Percentiles rank a stretch among this genome's conserved stretches.
Evolutionary conservation across 2,888 invertebrate species (phyloP).

Genomic region (Amphipoea oculea): DNA sequence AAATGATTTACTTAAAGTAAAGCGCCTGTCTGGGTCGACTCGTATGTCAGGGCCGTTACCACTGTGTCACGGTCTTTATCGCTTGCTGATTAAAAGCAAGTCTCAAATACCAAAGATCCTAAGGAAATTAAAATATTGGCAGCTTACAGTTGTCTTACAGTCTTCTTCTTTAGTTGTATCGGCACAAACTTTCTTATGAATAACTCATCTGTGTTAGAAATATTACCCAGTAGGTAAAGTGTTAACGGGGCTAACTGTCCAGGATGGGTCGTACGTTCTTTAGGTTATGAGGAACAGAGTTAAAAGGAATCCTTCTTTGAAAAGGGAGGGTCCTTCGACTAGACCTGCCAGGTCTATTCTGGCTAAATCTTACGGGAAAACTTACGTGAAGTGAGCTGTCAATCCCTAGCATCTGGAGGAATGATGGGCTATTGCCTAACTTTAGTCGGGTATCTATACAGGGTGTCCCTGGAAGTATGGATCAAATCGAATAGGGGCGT

Average conservation of each 20-base stretch:
- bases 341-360: neutral
- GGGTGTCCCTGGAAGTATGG: no score
- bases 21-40: neutral
- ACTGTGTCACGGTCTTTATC: neutral
- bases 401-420: neutral
- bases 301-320: neutral
- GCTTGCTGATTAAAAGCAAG: neutral
- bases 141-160: neutral
- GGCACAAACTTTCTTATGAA: neutral
- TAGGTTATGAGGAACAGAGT: neutral
- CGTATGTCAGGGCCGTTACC: no score
- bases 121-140: neutral
- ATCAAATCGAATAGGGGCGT: no score
- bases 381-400: neutral
- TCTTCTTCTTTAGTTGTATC: neutral
- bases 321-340: neutral
- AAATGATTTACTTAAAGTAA: neutral
- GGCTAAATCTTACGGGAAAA: neutral
- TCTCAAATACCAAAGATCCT: neutral
- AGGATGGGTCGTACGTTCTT: no score
- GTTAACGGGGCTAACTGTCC: neutral
- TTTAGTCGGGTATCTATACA: neutral
- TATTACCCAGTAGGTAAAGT: neutral
- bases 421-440: neutral
- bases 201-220: neutral